Conservation (phyloP, 2,888 invertebrate genomes). For the Uloborus plumipes region DNA sequence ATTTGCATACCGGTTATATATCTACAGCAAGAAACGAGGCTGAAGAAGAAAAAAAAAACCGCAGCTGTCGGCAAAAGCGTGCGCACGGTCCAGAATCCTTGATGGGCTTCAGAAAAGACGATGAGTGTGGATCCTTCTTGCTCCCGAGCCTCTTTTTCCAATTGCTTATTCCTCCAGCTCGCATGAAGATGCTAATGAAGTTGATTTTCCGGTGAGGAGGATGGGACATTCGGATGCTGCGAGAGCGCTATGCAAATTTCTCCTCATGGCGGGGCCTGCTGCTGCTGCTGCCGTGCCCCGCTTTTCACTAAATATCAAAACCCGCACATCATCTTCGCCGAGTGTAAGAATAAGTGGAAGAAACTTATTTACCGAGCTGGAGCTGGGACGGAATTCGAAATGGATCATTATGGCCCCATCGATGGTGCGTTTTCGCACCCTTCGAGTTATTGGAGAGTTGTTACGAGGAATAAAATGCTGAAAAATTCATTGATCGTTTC, state of each 20-base stretch:
- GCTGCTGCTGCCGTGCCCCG: constrained; percentile 16
- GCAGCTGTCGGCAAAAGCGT: constrained; percentile 39
- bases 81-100: constrained; percentile 60
- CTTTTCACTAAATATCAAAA: constrained; percentile 61
- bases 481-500: constrained; percentile 50
- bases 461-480: constrained; percentile 28
- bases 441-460: constrained; percentile 35
- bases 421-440: constrained; percentile 11
- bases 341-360: constrained; percentile 45
- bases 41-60: constrained; percentile 29
- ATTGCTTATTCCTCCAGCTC: constrained; percentile 61
- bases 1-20: constrained; percentile 59
- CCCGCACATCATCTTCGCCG: constrained; percentile 19
- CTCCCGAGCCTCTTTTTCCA: constrained; percentile 36
- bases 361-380: constrained; percentile 51
- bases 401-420: constrained; percentile 49
- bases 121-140: constrained; percentile 28
- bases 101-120: constrained; percentile 27
- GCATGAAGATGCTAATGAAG: constrained; percentile 64
- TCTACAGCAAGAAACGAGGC: background rate
- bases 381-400: constrained; percentile 41
- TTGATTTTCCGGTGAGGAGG: constrained; percentile 38
- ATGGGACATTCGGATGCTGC: constrained; percentile 17
- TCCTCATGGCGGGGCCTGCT: constrained; percentile 5
- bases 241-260: constrained; percentile 35